Evolutionary conservation across 2,797 vertebrate genomes (phyloP), one percentile per base, ranked within the genome.

Genomic region (Chelmon rostratus): DNA sequence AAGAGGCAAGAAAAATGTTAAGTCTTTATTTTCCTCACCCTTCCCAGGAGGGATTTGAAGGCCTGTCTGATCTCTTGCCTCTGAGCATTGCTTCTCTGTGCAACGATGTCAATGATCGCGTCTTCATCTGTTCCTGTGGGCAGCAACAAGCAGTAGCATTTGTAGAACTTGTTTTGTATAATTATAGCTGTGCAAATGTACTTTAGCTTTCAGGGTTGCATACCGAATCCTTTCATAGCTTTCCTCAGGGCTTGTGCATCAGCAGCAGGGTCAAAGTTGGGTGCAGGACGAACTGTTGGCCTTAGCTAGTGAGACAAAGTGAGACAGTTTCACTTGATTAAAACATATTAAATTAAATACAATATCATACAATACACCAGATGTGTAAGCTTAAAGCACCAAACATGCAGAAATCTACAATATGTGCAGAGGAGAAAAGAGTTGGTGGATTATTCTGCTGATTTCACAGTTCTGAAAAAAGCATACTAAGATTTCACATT

Each of bases 211-310:
- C 15, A 33, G 8, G 2, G 12, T 10, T 46, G 16, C 96, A 77
- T 92, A 99, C 98, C 98, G 19, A 99, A 93, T 35, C 98, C 98
- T 89, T 99, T 99, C 98, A 99, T 99, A 0, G 98, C 98, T 92
- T 99, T 99, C 91, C 98, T 95, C 69, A 99, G 93, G 2, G 96
- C 97, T 88, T 98, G 96, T 0, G 97, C 97, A 0, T 99, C 98
- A 5, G 93, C 95, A 0, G 96, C 95, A 0, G 97, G 96, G 0
- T 98, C 96, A 84, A 97, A 99, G 75, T 79, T 53, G 16, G 75
- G 1, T 0, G 86, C 86, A 0, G 95, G 95, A 10, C 40, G 82
- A 46, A 99, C 62, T 0, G 98, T 98, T 90, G 97, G 97, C 90
- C 93, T 97, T 5, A 96, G 88, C 98, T 99, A 87, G 49, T 57